Evolutionary conservation across 2,113 vertebrate species (phyloP).

Genomic region (Oryzias melastigma): DNA sequence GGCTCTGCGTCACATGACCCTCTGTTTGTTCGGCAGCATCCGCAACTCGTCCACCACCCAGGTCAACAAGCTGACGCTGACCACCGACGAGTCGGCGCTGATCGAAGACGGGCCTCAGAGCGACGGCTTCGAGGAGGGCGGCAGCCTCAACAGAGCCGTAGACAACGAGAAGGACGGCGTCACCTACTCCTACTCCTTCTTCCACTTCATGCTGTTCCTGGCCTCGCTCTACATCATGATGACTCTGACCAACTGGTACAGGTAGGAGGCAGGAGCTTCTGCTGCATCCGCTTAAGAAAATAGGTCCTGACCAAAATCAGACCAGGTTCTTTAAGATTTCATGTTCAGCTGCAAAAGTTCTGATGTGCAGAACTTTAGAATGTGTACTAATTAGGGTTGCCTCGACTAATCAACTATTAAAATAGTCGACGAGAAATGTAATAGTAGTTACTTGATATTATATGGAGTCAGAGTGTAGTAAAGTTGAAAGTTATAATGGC

Average conservation of each 20-base stretch:
- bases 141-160: constrained; percentile 79
- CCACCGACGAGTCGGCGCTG: constrained; percentile 92
- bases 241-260: constrained; percentile 99
- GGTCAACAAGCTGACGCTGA: constrained; percentile 94
- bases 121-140: constrained; percentile 82
- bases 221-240: constrained; percentile 99
- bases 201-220: constrained; percentile 98
- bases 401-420: no score
- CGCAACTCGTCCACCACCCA: constrained; percentile 94
- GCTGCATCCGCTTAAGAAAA: no score
- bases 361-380: no score
- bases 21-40: constrained; percentile 75
- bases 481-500: no score
- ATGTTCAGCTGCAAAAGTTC: no score
- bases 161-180: constrained; percentile 96
- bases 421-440: no score
- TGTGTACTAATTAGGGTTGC: no score
- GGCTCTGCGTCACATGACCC: background rate
- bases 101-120: constrained; percentile 88
- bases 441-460: no score
- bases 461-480: no score
- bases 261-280: constrained; percentile 70
- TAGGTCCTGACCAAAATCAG: no score
- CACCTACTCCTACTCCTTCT: constrained; percentile 98
- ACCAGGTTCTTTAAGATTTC: no score